Conservation (phyloP, 2,888 invertebrate genomes). For the Choristoneura rosaceana region DNA sequence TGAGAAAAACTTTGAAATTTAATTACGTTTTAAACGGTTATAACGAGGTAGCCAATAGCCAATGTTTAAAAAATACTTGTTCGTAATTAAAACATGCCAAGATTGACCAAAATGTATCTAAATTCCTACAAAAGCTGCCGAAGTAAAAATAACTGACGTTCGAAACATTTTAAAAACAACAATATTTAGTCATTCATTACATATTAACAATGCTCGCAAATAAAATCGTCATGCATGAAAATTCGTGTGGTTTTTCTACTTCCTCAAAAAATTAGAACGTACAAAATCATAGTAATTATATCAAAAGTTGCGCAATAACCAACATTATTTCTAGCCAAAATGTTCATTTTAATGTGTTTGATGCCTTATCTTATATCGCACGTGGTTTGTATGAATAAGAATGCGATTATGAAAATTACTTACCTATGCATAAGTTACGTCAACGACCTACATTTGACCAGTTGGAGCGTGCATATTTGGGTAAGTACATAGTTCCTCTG, state of each 20-base stretch:
- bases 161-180: neutral
- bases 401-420: slow-evolving; percentile 72
- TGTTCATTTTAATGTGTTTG: slow-evolving; percentile 51
- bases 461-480: slow-evolving; percentile 49
- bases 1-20: neutral
- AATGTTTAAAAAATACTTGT: neutral
- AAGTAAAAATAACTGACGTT: neutral
- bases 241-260: neutral
- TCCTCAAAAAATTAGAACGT: slow-evolving; percentile 48
- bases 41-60: neutral
- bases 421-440: slow-evolving; percentile 72
- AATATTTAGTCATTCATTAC: no score
- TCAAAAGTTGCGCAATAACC: slow-evolving; percentile 15
- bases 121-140: neutral
- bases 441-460: slow-evolving; percentile 66
- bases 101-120: neutral
- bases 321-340: slow-evolving; percentile 27
- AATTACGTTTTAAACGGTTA: neutral
- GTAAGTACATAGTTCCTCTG: slow-evolving; percentile 57
- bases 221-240: neutral
- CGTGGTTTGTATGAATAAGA: slow-evolving; percentile 60
- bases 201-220: no score
- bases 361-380: slow-evolving; percentile 57
- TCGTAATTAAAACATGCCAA: neutral
- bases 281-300: slow-evolving; percentile 37